Evolutionary conservation across 1,140 invertebrate species (phyloP).

Genomic region (Branchinecta lynchi): DNA sequence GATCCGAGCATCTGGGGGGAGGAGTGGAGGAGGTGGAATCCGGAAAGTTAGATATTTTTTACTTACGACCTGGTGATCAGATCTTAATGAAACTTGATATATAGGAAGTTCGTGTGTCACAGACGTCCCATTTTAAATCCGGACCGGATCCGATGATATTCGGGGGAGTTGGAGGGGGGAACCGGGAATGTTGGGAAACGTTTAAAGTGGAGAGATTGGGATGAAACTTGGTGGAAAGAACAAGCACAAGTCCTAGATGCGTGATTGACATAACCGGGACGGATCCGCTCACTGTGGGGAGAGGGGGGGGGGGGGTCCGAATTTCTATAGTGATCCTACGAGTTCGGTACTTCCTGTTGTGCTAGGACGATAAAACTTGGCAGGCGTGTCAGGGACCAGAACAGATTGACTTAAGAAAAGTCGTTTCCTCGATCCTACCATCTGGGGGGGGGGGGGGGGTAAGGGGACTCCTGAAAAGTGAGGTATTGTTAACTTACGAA

Average conservation of each 20-base stretch:
- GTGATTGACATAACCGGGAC: constrained; percentile 5
- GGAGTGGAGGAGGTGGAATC: not conserved
- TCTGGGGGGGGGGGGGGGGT: not conserved
- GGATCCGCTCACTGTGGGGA: not conserved
- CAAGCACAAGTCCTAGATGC: constrained; percentile 5
- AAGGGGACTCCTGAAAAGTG: not conserved
- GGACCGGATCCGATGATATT: not conserved
- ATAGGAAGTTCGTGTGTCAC: not conserved
- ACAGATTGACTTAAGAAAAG: not conserved
- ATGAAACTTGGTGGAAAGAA: constrained; percentile 1
- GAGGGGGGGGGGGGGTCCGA: constrained; percentile 1
- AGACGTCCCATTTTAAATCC: constrained; percentile 2
- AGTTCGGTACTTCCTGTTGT: not conserved
- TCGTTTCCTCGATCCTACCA: not conserved
- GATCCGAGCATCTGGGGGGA: too few species aligned
- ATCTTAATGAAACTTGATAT: constrained; percentile 10
- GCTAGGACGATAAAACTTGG: not conserved
- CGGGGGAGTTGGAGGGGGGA: not conserved
- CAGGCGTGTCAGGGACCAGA: not conserved
- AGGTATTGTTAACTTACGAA: not conserved
- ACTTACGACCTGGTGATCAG: constrained; percentile 1
- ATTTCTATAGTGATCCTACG: not conserved
- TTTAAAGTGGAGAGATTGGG: too few species aligned
- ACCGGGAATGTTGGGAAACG: too few species aligned
- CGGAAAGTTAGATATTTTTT: not conserved